phyloP scores from a whole-genome alignment of 2,797 vertebrate species.

The Silurus lanzhouensis region DNA sequence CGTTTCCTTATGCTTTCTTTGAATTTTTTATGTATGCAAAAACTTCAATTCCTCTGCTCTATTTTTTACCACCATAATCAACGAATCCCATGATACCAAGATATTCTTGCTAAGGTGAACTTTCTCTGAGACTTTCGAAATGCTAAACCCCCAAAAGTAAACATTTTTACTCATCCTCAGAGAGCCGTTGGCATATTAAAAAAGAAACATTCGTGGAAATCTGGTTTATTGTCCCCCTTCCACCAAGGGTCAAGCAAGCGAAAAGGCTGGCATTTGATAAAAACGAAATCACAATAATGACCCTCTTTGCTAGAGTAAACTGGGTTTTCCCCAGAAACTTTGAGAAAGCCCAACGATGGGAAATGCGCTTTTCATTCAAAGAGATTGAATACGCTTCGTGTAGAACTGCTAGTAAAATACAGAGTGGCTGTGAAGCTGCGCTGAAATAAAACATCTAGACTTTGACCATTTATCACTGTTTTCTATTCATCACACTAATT shows the following conservation, averaged over 20 bases:
- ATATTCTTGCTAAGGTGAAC: not conserved
- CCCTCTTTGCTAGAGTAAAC: slow-evolving; percentile 38
- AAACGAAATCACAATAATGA: slow-evolving; percentile 26
- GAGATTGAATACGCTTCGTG: slow-evolving; percentile 33
- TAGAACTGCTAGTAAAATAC: slow-evolving; percentile 21
- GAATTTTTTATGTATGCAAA: not conserved
- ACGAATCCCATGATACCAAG: not conserved
- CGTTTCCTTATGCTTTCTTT: not conserved
- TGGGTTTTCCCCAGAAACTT: slow-evolving; percentile 40
- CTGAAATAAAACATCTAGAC: slow-evolving; percentile 29
- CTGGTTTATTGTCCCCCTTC: not conserved
- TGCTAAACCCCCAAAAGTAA: not conserved
- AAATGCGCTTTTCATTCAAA: slow-evolving; percentile 30
- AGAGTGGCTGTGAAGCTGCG: slow-evolving; percentile 15
- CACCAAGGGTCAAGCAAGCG: not conserved
- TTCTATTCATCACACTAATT: slow-evolving; percentile 51
- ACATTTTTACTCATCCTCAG: not conserved
- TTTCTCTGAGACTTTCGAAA: not conserved
- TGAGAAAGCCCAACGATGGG: slow-evolving; percentile 38
- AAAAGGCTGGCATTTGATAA: slow-evolving; percentile 31
- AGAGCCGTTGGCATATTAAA: not conserved
- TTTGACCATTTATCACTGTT: slow-evolving; percentile 45
- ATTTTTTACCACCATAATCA: not conserved
- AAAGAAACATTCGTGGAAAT: slow-evolving; percentile 17
- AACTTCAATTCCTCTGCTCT: too few species aligned